Evolutionary conservation across 2,888 invertebrate species (phyloP), one percentile per base, ranked within the genome.

Genomic region (Saturnia japonica): DNA sequence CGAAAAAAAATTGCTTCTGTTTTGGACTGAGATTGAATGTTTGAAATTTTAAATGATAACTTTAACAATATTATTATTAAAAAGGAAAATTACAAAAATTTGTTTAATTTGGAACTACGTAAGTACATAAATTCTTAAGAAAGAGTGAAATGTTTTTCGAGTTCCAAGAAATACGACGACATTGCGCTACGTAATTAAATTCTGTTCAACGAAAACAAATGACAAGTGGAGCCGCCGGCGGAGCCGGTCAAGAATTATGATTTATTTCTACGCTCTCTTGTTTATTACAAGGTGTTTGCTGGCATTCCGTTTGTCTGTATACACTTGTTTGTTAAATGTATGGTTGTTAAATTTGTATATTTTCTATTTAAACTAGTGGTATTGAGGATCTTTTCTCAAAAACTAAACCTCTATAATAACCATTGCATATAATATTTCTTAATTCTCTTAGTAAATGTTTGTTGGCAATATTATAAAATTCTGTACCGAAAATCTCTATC

Each of bases 221-320:
- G 22, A 71, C 70, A 54, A 68, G 70, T 43, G 54, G 68, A 45
- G 68, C 72, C 70, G 69, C 71, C 28, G 71, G 72, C 72, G 16
- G 11, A 68, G n/a, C 45, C 67, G 42, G 62, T 70, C 57, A 25
- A 51, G 7, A 45, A 57, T 57, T 68, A 62, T 70, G 68, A 70
- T 70, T 70, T 70, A 70, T 68, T 40, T 45, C 42, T 19, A 43
- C 57, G 28, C 25, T 60, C 57, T 12, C 57, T 60, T 60, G 25
- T 60, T 60, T 28, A 25, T 57, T 57, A 70, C 67, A 67, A 60
- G 57, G 54, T 67, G 70, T 67, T 57, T 67, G 19, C 16, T 60
- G 57, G 28, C 28, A 43, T 71, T 57, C 43, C 43, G 57, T 40
- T 43, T 47, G 42, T 68, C 57, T 8, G 62, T 66, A 68, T 60